Percentiles rank a stretch among this genome's conserved stretches.
Evolutionary conservation across 2,888 invertebrate genomes (phyloP).

Genomic region (Cephus sareptanus): DNA sequence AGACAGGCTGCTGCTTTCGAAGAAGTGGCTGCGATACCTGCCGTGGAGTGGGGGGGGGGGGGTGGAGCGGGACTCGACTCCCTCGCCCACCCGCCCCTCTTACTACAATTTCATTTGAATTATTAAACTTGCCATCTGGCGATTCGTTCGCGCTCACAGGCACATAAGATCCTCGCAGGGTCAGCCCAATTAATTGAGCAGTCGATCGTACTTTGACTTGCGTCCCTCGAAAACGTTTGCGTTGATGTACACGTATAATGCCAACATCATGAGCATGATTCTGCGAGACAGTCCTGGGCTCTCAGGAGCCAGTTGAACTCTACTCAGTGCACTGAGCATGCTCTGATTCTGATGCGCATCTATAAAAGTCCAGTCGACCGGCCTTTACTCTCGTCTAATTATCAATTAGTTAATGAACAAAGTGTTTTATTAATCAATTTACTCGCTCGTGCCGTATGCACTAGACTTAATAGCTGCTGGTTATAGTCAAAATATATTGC

Average conservation of each 20-base stretch:
- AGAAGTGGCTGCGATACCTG: no score
- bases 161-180: not conserved
- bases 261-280: no score
- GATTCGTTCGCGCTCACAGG: slow-evolving; percentile 17
- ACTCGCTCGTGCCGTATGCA: slow-evolving; percentile 1
- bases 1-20: not conserved
- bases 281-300: no score
- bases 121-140: slow-evolving; percentile 55
- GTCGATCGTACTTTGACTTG: not conserved
- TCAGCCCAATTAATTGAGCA: no score
- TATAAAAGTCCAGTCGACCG: not conserved
- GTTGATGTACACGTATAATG: no score
- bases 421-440: slow-evolving; percentile 42
- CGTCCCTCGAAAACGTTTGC: no score
- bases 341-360: no score
- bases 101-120: slow-evolving; percentile 53
- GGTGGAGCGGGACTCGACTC: no score
- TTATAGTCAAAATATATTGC: slow-evolving; percentile 3
- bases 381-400: slow-evolving; percentile 27
- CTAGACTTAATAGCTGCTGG: slow-evolving; percentile 21
- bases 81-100: slow-evolving; percentile 27
- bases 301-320: no score
- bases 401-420: slow-evolving; percentile 46
- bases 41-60: not conserved
- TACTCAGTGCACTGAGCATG: no score